Evolutionary conservation across 2,113 vertebrate genomes (phyloP).

Genomic region (Sclerurus mexicanus): DNA sequence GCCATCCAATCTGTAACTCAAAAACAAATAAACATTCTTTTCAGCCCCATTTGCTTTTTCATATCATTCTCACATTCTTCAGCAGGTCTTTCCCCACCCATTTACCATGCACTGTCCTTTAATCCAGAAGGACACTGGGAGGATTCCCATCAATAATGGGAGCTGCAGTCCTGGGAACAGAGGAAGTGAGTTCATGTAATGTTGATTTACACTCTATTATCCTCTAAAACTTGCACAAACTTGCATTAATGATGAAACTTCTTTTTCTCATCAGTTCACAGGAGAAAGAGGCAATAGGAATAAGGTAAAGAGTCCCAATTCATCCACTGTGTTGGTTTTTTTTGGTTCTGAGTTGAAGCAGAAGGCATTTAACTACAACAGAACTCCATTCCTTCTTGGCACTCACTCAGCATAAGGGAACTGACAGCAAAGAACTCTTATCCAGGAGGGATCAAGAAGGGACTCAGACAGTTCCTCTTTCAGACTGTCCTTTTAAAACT

Average conservation of each 20-base stretch:
- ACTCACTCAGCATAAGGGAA: constrained; percentile 44
- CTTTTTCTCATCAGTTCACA: not conserved
- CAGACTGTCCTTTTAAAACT: not conserved
- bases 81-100: not conserved
- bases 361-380: constrained; percentile 53
- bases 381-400: constrained; percentile 39
- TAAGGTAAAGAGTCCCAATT: not conserved
- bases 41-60: not conserved
- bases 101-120: not conserved
- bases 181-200: not conserved
- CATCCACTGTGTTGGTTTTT: not conserved
- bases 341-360: constrained; percentile 45
- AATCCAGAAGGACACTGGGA: not conserved
- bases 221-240: not conserved
- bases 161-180: not conserved
- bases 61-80: not conserved
- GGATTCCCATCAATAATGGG: not conserved
- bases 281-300: not conserved
- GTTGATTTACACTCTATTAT: not conserved
- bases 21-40: not conserved
- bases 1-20: not conserved
- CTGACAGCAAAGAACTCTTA: constrained; percentile 56
- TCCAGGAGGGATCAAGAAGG: constrained; percentile 47
- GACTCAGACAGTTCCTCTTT: not conserved
- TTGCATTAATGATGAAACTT: not conserved